Conservation (phyloP, 2,797 vertebrate genomes). For the Danionella dracula region DNA sequence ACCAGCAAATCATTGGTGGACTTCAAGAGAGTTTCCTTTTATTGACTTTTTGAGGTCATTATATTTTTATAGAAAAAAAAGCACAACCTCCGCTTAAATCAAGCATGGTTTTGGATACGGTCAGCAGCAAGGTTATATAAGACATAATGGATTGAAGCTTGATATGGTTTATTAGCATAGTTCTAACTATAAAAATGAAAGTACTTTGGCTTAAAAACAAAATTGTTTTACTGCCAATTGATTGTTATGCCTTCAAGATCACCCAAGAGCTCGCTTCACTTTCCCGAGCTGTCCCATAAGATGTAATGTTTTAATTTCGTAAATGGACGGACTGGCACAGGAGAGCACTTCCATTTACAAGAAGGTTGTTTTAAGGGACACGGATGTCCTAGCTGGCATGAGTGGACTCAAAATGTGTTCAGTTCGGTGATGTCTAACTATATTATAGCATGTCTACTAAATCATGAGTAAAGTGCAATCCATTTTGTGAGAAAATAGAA, state of each 20-base stretch:
- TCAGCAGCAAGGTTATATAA: too few relatives aligned
- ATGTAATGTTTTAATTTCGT: slow-evolving; percentile 63
- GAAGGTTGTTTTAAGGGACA: slow-evolving; percentile 29
- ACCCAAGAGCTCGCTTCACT: slow-evolving; percentile 27
- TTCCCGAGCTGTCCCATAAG: slow-evolving; percentile 41
- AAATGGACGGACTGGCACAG: slow-evolving; percentile 68
- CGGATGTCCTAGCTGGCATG: slow-evolving; percentile 56
- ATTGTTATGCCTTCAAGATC: slow-evolving; percentile 34
- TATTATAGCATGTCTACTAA: too few relatives aligned
- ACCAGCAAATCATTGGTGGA: background rate
- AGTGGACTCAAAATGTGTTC: too few relatives aligned
- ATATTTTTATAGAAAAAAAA: too few relatives aligned
- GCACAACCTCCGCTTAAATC: too few relatives aligned
- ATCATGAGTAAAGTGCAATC: slow-evolving; percentile 50
- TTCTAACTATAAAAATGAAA: background rate
- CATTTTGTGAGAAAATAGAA: background rate
- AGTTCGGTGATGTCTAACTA: too few relatives aligned
- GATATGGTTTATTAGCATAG: background rate
- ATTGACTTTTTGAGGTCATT: background rate
- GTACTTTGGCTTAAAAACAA: slow-evolving; percentile 28
- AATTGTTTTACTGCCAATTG: slow-evolving; percentile 23
- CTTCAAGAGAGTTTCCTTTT: too few relatives aligned
- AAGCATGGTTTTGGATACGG: too few relatives aligned
- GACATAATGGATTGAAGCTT: too few relatives aligned
- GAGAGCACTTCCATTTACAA: slow-evolving; percentile 12